phyloP scores from a whole-genome alignment of 2,888 invertebrate species.

The Amphimallon solstitiale region DNA sequence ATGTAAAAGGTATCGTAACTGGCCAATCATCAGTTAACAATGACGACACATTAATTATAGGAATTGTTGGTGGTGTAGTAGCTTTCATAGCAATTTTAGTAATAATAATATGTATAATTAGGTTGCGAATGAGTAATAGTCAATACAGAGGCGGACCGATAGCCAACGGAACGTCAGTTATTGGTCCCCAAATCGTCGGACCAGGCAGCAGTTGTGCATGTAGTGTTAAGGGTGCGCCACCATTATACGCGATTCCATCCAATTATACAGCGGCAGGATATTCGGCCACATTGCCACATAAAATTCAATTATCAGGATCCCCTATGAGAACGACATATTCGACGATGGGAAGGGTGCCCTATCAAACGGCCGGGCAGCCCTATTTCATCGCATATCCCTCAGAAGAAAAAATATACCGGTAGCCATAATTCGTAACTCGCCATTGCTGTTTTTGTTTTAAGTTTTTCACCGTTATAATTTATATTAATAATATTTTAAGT shows the following conservation, averaged over 20 bases:
- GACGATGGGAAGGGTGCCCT: conserved; percentile 70
- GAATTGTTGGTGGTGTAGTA: conserved; percentile 93
- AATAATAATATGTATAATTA: conserved; percentile 88
- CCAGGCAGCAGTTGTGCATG: conserved; percentile 65
- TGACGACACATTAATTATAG: conserved; percentile 92
- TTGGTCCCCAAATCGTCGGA: conserved; percentile 58
- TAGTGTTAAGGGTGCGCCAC: conserved; percentile 64
- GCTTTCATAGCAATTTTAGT: conserved; percentile 90
- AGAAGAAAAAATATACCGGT: conserved; percentile 75
- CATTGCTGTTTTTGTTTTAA: conserved; percentile 22
- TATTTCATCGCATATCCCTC: conserved; percentile 73
- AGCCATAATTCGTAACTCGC: conserved; percentile 46
- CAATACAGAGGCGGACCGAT: conserved; percentile 77
- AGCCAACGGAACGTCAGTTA: conserved; percentile 66
- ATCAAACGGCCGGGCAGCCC: conserved; percentile 64
- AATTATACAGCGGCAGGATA: conserved; percentile 62
- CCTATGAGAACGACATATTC: conserved; percentile 70
- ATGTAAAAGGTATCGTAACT: conserved; percentile 66
- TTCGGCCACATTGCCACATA: conserved; percentile 74
- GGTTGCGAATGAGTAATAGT: conserved; percentile 70
- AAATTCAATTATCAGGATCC: conserved; percentile 66
- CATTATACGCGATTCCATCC: conserved; percentile 70
- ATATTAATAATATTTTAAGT: conserved; percentile 31
- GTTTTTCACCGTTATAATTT: conserved; percentile 28
- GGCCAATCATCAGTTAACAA: conserved; percentile 75